phyloP scores from a whole-genome alignment of 1,140 invertebrate genomes.

The Physella acuta region DNA sequence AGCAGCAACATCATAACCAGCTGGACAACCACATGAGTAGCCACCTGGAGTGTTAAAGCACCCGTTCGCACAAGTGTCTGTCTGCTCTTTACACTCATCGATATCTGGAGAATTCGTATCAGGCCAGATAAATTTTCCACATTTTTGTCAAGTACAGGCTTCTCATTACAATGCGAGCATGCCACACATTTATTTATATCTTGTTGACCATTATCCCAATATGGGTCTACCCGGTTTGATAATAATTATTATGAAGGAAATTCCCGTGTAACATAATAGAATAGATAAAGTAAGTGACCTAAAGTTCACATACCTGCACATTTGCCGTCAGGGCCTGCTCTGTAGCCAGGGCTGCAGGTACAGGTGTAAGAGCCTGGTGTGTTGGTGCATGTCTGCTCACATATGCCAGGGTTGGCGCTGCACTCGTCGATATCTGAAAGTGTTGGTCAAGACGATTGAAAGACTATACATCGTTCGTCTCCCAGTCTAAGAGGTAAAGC shows the following conservation, averaged over 20 bases:
- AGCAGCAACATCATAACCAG: neutral
- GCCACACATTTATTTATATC: no score
- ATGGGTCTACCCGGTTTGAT: no score
- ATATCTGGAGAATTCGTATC: neutral
- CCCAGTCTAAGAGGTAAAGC: no score
- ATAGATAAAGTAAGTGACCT: no score
- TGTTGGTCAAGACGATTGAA: neutral
- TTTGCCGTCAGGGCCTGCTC: neutral
- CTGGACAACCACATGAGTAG: neutral
- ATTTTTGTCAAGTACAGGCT: neutral
- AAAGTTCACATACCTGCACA: slow-evolving; percentile 22
- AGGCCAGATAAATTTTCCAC: neutral
- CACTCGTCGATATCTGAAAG: slow-evolving; percentile 26
- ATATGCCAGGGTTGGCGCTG: neutral
- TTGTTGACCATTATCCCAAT: no score
- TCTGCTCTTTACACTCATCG: neutral
- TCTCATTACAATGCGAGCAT: no score
- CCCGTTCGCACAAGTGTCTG: neutral
- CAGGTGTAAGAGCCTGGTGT: slow-evolving; percentile 23
- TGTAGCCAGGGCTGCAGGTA: slow-evolving; percentile 25
- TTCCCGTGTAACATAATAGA: no score
- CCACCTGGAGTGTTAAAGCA: slow-evolving; percentile 2
- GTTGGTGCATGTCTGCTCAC: slow-evolving; percentile 23
- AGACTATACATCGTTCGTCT: no score
- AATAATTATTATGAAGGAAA: no score